A percentile compares a stretch with the other conserved stretches of the same genome.
Conservation (phyloP, 2,113 vertebrate species). For the Passer domesticus region DNA sequence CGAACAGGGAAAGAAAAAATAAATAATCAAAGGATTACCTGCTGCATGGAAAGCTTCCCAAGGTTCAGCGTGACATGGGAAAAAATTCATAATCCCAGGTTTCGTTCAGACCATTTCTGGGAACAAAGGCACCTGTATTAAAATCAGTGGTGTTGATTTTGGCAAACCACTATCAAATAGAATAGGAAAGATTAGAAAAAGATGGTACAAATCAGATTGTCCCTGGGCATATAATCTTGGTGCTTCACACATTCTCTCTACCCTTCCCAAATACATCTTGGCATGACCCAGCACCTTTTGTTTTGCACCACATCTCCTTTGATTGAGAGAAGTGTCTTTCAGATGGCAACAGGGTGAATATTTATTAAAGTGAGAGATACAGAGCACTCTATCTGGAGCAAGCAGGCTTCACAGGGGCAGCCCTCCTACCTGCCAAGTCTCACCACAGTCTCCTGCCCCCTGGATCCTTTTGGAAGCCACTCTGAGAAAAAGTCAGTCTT, state of each 20-base stretch:
- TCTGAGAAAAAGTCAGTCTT: neutral
- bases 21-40: neutral
- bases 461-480: slow-evolving; percentile 9
- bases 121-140: slow-evolving; percentile 50
- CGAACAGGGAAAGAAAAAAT: neutral
- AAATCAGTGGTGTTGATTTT: slow-evolving; percentile 18
- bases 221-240: neutral
- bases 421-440: slow-evolving; percentile 4
- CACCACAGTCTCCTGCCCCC: slow-evolving; percentile 11
- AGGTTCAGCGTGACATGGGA: neutral
- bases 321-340: neutral
- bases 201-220: neutral
- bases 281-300: neutral
- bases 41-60: neutral
- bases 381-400: neutral
- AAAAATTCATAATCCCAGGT: slow-evolving; percentile 14
- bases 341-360: neutral
- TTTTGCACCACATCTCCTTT: neutral
- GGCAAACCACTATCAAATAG: neutral
- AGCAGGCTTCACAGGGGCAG: neutral
- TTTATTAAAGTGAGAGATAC: neutral
- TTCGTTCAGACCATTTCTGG: slow-evolving; percentile 9
- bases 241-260: neutral
- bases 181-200: neutral
- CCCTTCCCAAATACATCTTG: neutral